Evolutionary conservation across 1,140 invertebrate species (phyloP).

Genomic region (Phocides pigmalion): DNA sequence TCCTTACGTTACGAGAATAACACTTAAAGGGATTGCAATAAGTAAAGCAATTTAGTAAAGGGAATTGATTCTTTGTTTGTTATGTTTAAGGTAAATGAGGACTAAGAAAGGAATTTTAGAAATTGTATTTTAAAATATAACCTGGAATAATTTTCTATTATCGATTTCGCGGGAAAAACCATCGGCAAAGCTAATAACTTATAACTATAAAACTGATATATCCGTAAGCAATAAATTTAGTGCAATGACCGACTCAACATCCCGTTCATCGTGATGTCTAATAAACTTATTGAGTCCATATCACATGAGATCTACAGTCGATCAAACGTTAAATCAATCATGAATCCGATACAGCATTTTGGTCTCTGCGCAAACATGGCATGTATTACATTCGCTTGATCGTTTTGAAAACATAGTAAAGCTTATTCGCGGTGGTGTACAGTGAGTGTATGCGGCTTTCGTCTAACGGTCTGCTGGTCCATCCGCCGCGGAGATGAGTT

Average conservation of each 20-base stretch:
- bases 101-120: too few species aligned
- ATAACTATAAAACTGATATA: conserved; percentile 4
- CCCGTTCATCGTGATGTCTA: conserved; percentile 37
- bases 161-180: too few species aligned
- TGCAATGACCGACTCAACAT: conserved; percentile 41
- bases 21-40: too few species aligned
- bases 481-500: conserved; percentile 52
- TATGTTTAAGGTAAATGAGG: too few species aligned
- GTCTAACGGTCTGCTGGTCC: conserved; percentile 61
- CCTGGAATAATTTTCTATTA: too few species aligned
- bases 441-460: conserved; percentile 55
- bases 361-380: conserved; percentile 1
- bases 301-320: conserved; percentile 15
- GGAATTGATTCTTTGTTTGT: too few species aligned
- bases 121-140: too few species aligned
- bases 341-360: conserved; percentile 23
- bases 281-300: conserved; percentile 37
- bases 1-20: too few species aligned
- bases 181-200: too few species aligned
- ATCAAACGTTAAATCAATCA: conserved; percentile 27
- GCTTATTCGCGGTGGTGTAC: conserved; percentile 25
- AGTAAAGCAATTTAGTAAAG: too few species aligned
- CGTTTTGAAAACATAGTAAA: conserved; percentile 8
- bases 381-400: conserved; percentile 36
- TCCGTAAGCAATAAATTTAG: conserved; percentile 40